These are phyloP conservation scores for Oopsacas minuta DNA, from an alignment of 37 sponge, comb jelly and placozoan genomes.

Conservation along the genomic window DNA sequence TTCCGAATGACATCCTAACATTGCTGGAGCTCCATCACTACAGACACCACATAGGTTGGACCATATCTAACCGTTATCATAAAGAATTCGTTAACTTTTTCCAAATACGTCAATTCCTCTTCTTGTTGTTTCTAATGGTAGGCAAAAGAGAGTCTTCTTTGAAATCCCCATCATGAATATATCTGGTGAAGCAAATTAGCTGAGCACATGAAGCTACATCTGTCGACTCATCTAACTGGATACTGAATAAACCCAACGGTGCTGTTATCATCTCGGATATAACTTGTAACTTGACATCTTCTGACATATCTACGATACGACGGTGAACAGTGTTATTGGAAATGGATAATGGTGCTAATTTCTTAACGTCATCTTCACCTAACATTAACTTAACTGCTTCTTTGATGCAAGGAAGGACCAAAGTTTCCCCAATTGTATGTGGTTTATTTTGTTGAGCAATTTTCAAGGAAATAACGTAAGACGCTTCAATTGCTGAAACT, in stretches of 20 bases:
- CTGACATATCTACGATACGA: slow-evolving; percentile 20
- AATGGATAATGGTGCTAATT: not conserved
- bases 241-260: not conserved
- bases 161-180: not conserved
- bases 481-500: not conserved
- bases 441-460: not conserved
- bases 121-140: not conserved
- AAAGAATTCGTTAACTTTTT: not conserved
- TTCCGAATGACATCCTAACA: not conserved
- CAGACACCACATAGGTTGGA: not conserved
- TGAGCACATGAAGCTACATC: slow-evolving; percentile 1
- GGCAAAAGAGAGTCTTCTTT: not conserved
- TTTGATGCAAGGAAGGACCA: slow-evolving; percentile 17
- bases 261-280: not conserved
- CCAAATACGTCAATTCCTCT: slow-evolving; percentile 1
- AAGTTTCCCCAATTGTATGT: not conserved
- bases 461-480: slow-evolving; percentile 6
- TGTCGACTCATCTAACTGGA: not conserved
- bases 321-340: slow-evolving; percentile 6
- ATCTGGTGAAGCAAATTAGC: not conserved
- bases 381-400: not conserved
- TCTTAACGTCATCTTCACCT: not conserved
- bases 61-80: not conserved
- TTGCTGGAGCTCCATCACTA: slow-evolving; percentile 15
- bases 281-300: slow-evolving; percentile 18